Conservation (phyloP, 2,797 vertebrate genomes). For the Brachymystax lenok region DNA sequence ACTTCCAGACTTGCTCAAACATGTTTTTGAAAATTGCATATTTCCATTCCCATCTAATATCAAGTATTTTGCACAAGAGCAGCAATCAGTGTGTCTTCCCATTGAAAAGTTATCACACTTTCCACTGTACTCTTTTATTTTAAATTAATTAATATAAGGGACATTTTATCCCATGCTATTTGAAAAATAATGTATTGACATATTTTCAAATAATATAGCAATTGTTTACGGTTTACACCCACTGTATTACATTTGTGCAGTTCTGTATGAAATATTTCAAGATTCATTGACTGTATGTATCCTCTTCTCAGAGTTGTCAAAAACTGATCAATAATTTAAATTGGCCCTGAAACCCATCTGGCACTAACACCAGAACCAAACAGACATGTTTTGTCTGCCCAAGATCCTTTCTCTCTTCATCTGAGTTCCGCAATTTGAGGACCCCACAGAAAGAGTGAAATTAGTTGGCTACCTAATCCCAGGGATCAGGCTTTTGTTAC, state of each 20-base stretch:
- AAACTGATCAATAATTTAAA: constrained; percentile 36
- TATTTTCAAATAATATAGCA: not conserved
- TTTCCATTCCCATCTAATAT: not conserved
- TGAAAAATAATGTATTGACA: not conserved
- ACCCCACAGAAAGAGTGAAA: constrained; percentile 84
- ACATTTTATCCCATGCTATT: not conserved
- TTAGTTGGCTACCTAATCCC: constrained; percentile 80
- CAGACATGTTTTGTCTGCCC: constrained; percentile 71
- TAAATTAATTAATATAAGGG: not conserved
- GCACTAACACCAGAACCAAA: constrained; percentile 47
- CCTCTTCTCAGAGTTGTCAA: constrained; percentile 20
- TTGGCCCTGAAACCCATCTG: constrained; percentile 24
- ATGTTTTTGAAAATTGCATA: not conserved
- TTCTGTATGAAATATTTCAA: not conserved
- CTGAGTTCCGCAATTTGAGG: constrained; percentile 72
- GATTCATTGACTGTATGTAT: not conserved
- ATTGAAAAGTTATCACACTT: not conserved
- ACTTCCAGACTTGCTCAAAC: not conserved
- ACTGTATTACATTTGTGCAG: not conserved
- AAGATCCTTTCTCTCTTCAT: constrained; percentile 62
- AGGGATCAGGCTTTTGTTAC: constrained; percentile 77
- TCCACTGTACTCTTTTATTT: not conserved
- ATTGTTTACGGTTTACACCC: not conserved
- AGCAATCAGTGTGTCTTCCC: not conserved
- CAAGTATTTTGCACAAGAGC: not conserved